Evolutionary conservation across 2,113 vertebrate genomes (phyloP), one percentile per base, ranked within the genome.

Genomic region (Syngnathus scovelli): DNA sequence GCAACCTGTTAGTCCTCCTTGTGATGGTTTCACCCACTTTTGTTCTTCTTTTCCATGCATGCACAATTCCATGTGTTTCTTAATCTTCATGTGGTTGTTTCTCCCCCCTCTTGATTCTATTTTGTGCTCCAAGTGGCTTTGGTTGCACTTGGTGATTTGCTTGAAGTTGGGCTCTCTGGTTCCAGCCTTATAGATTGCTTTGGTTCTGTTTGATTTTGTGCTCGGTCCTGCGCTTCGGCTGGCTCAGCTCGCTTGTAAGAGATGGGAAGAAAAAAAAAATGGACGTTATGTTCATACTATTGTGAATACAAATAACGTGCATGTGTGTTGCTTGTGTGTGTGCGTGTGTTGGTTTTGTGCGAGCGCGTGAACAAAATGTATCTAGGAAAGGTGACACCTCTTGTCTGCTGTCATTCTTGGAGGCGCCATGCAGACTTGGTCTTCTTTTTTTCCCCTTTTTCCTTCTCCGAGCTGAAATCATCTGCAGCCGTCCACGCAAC

Each of bases 351-450:
- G 56, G 56, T 66, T 59, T 72, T 38, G 79, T 64, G 73, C 51
- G 71, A 60, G 71, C 54, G 62, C 66, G 72, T 74, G 62, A 68
- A 5, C 27, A 18, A 27, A 81, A 88, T n/a, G n/a, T 83, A 88
- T 33, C 87, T 85, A 69, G 82, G 87, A 88, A 87, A 87, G 11
- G 85, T 67, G 84, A 88, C 87, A 85, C 87, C 83, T 86, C 82
- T 78, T 79, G 80, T 82, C 82, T 87, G 80, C 82, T 84, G 85
- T 85, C 85, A 85, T 76, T 64, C 76, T 74, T 61, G 27, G 66
- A 85, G 87, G 87, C 83, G 87, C 87, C 83, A 33, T 33, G 27
- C 27, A 88, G 82, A 74, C 80, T 51, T 51, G 5, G 4, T 51
- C 19, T 33, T 27, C 55, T 56, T 56, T 36, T 33, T 36, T 54